Evolutionary conservation across 2,888 invertebrate species (phyloP).

Genomic region (Elysia crispata): DNA sequence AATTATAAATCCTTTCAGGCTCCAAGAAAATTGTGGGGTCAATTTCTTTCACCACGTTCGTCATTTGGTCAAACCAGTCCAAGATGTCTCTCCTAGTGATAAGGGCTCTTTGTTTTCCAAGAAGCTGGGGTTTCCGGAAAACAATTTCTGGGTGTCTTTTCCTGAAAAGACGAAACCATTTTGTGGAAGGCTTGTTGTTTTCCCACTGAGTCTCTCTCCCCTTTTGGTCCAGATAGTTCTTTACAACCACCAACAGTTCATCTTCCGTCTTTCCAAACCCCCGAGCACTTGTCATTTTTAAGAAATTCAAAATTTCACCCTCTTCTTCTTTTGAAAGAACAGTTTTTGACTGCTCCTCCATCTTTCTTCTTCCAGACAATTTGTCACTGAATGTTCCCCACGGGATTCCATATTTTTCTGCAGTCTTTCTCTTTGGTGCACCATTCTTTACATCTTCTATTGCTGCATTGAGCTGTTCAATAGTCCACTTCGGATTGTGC

Average conservation of each 20-base stretch:
- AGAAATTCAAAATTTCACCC: no score
- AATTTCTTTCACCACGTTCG: not conserved
- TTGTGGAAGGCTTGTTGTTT: not conserved
- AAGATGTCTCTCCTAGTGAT: not conserved
- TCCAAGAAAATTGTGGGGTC: conserved; percentile 18
- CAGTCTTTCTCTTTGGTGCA: no score
- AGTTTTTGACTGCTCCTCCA: no score
- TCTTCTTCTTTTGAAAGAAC: no score
- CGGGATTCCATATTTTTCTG: no score
- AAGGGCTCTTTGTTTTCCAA: conserved; percentile 3
- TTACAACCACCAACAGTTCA: not conserved
- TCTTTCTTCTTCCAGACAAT: no score
- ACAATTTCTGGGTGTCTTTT: conserved; percentile 15
- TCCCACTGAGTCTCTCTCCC: not conserved
- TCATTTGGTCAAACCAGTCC: conserved; percentile 12
- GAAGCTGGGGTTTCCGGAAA: conserved; percentile 4
- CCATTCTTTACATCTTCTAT: no score
- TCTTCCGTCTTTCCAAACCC: conserved; percentile 31
- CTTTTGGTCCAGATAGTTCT: not conserved
- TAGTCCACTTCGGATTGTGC: no score
- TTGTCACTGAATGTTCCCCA: no score
- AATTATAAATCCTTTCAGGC: conserved; percentile 13
- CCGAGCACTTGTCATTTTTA: no score
- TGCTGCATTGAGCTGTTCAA: no score
- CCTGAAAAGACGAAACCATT: conserved; percentile 18